Conservation (phyloP, 1,140 invertebrate genomes). For the Drosophila melanica region DNA sequence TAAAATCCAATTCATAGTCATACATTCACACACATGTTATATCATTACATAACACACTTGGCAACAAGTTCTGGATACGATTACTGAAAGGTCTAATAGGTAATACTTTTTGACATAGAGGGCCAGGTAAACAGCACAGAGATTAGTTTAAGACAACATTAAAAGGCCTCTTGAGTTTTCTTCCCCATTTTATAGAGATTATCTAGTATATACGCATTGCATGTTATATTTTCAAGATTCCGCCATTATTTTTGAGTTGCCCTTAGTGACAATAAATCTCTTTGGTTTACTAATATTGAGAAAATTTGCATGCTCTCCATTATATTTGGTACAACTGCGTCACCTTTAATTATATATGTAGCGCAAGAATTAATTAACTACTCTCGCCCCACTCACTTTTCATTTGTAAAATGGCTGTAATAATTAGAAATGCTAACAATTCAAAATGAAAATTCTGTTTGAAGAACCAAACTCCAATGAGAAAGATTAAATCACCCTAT, state of each 20-base stretch:
- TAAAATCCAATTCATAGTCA: conserved; percentile 27
- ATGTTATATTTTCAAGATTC: conserved; percentile 33
- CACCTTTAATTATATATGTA: conserved; percentile 41
- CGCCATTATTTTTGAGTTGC: conserved; percentile 39
- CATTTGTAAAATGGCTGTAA: conserved; percentile 25
- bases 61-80: not conserved
- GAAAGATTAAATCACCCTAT: not conserved
- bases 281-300: conserved; percentile 16
- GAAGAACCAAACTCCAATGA: conserved; percentile 4
- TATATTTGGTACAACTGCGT: conserved; percentile 35
- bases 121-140: conserved; percentile 10
- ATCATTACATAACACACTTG: conserved; percentile 9
- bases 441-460: conserved; percentile 66
- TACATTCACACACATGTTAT: conserved; percentile 32
- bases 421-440: conserved; percentile 69
- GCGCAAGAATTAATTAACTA: conserved; percentile 10
- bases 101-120: not conserved
- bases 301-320: conserved; percentile 57
- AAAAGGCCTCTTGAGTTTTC: not conserved
- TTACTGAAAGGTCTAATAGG: not conserved
- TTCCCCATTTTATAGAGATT: conserved; percentile 9
- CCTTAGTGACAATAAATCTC: conserved; percentile 17
- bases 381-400: conserved; percentile 27
- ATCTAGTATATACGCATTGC: conserved; percentile 23
- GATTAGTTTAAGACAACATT: not conserved